Evolutionary conservation across 2,888 invertebrate genomes (phyloP), one percentile per base, ranked within the genome.

Genomic region (Drosophila koepferae): DNA sequence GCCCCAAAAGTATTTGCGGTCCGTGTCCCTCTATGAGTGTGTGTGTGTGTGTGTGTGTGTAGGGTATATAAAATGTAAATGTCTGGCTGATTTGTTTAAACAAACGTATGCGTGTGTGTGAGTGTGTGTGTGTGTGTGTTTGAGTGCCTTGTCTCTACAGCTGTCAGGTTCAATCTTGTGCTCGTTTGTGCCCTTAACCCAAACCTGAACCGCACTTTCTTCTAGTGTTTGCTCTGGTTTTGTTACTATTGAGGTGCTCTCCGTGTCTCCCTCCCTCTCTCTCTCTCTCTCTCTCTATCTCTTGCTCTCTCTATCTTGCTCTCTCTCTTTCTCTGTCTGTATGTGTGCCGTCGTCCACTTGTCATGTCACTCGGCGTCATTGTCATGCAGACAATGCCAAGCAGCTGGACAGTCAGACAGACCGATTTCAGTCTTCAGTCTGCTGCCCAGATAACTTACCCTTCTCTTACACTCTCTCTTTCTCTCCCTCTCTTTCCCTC

Each of bases 291-390:
- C 23, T n/a, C 23, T 40, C 8, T 0, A 8, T 28, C 31, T 28
- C 5, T 63, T 16, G 58, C 44, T 43, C 36, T 74, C 64, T 73
- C 12, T 62, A n/a, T n/a, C n/a, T n/a, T n/a, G n/a, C n/a, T n/a
- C 8, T 0, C 14, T 28, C 31, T 28, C 5, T 63, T 16, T 60
- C 44, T 43, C 36, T 74, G 66, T 73, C 12, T 62, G 43, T 67
- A 16, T 67, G 56, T 72, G 60, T 68, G 60, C 80, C 80, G 84
- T 86, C 84, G 86, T 82, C 89, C 89, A 89, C 84, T 87, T 89
- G 89, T 89, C 86, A 89, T 86, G 89, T 87, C 89, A 86, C 72
- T 84, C 84, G 78, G 68, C 82, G 79, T 84, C 89, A 86, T 86
- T 86, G 89, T 88, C 86, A 80, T 69, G 71, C 73, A 83, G 74